A percentile compares a stretch with the other conserved stretches of the same genome.
Evolutionary conservation across 2,113 vertebrate species (phyloP).

Genomic region (Poecilia latipinna): DNA sequence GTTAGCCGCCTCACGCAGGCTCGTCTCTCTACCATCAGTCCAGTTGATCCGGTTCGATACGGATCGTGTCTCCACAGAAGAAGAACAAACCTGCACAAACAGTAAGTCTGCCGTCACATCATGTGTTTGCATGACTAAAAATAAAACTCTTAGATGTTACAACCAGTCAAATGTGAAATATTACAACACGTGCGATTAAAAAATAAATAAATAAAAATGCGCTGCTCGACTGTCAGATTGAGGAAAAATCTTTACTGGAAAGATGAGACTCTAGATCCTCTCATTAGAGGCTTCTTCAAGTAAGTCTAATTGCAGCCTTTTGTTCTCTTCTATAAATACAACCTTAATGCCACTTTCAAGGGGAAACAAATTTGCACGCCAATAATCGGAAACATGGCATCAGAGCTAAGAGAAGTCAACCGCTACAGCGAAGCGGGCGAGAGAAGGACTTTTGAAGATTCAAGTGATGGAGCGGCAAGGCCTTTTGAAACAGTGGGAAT

Average conservation of each 20-base stretch:
- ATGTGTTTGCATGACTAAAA: background rate
- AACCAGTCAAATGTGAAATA: background rate
- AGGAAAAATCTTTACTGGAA: background rate
- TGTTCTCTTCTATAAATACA: background rate
- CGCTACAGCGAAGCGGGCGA: background rate
- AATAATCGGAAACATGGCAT: slow-evolving; percentile 1
- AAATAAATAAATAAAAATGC: background rate
- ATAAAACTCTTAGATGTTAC: background rate
- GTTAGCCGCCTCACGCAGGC: background rate
- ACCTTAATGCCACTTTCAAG: background rate
- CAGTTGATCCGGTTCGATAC: background rate
- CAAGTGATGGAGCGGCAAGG: background rate
- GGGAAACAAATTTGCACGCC: slow-evolving; percentile 4
- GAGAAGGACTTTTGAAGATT: background rate
- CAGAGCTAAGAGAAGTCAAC: background rate
- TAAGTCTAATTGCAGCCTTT: slow-evolving; percentile 17
- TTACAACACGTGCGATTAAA: background rate
- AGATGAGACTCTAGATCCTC: slow-evolving; percentile 1
- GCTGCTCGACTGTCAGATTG: background rate
- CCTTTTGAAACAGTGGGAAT: slow-evolving; percentile 8
- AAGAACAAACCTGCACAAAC: background rate
- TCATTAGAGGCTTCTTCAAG: slow-evolving; percentile 16
- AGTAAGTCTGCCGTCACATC: background rate
- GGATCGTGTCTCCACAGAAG: background rate
- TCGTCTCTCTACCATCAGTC: background rate